These are phyloP conservation scores for Chloroclystis v-ata DNA, from an alignment of 2,888 invertebrate genomes.

Conservation along the genomic window DNA sequence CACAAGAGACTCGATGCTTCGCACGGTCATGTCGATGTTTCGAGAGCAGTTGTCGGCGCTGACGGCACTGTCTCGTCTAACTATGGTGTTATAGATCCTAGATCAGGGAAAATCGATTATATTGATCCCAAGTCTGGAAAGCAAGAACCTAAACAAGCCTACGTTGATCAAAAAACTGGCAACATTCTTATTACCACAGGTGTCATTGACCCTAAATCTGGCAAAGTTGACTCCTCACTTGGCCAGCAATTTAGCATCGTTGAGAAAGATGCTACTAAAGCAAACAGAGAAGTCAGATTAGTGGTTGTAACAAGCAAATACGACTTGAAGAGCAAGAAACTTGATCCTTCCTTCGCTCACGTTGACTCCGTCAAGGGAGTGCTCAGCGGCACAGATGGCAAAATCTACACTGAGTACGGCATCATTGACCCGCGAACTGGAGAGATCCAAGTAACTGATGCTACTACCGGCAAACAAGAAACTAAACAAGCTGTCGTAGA, in stretches of 20 bases:
- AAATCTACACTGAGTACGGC: constrained; percentile 79
- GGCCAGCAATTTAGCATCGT: constrained; percentile 83
- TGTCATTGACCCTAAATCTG: constrained; percentile 81
- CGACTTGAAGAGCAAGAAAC: constrained; percentile 73
- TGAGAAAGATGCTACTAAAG: constrained; percentile 81
- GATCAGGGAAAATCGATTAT: constrained; percentile 80
- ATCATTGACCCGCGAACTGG: constrained; percentile 80
- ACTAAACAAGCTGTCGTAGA: constrained; percentile 65
- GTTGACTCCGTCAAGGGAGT: constrained; percentile 70
- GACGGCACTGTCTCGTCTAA: constrained; percentile 79
- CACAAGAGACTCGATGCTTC: constrained; percentile 69
- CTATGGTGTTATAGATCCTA: constrained; percentile 82
- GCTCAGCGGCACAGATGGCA: constrained; percentile 80
- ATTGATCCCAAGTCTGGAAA: constrained; percentile 81
- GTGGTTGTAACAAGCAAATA: constrained; percentile 80
- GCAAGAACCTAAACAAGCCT: constrained; percentile 81
- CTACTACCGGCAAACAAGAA: constrained; percentile 67
- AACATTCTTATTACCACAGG: constrained; percentile 81
- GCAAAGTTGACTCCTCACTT: constrained; percentile 80
- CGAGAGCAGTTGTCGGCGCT: constrained; percentile 79
- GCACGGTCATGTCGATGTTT: constrained; percentile 73
- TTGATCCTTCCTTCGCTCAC: constrained; percentile 74
- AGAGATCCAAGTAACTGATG: constrained; percentile 62
- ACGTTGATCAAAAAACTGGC: constrained; percentile 84
- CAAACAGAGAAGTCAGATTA: constrained; percentile 79